Conservation (phyloP, 2,113 vertebrate genomes). For the Ceyx melanurus region DNA sequence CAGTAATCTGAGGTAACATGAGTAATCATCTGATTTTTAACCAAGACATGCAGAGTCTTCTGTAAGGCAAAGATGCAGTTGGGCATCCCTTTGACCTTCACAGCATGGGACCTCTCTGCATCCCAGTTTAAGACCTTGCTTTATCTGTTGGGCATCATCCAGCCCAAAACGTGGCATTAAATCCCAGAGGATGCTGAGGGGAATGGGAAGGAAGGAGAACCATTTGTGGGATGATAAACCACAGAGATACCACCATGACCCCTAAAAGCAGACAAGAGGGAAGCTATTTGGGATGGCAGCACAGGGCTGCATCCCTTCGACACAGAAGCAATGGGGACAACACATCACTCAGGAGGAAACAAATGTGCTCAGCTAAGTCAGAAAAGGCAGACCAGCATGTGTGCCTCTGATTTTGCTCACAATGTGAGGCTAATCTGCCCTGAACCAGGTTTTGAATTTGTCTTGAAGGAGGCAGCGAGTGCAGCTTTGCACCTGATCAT, state of each 20-base stretch:
- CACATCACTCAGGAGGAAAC: not conserved
- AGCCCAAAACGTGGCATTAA: not conserved
- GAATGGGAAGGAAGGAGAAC: not conserved
- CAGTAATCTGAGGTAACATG: not conserved
- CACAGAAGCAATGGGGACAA: not conserved
- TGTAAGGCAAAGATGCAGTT: not conserved
- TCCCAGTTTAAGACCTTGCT: not conserved
- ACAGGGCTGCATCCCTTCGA: not conserved
- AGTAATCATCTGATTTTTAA: not conserved
- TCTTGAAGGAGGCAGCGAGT: not conserved
- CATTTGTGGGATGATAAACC: not conserved
- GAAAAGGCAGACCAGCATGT: not conserved
- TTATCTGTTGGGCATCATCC: not conserved
- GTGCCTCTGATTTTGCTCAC: not conserved
- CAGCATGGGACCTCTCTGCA: not conserved
- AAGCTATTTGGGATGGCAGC: not conserved
- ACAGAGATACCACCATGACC: not conserved
- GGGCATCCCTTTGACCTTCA: not conserved
- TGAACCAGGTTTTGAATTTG: not conserved
- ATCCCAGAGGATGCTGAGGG: not conserved
- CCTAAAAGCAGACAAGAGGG: not conserved
- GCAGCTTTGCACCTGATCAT: not conserved
- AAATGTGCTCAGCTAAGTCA: accelerated
- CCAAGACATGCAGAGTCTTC: not conserved
- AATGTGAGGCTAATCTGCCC: not conserved